Evolutionary conservation across 2,113 vertebrate genomes (phyloP), one percentile per base, ranked within the genome.

Genomic region (Origma solitaria): DNA sequence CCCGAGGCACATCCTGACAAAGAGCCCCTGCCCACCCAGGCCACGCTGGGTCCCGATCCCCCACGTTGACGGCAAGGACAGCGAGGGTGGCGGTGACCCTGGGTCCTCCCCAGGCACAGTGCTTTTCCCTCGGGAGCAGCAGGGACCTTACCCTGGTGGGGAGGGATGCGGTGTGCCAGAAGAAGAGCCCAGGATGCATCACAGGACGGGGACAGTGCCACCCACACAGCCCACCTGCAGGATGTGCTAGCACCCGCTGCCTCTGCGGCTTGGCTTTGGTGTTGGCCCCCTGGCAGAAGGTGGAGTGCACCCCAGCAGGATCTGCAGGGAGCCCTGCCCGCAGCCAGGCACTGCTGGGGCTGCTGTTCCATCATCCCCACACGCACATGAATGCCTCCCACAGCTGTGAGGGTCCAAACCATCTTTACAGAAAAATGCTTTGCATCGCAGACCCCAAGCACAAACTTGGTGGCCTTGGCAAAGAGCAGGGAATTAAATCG

Each of bases 1-100:
- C 90, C 85, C 20, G 9, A 92, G 90, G 92, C 94, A 77, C 79
- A 93, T 89, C 95, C 92, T 94, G 88, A 92, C 82, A 88, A 69
- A 76, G 71, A 93, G 71, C 82, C 86, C 66, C 71, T 95, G 94
- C 96, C 88, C 90, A 90, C 90, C 90, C 90, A 38, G 78, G 61
- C 79, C 90, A 71, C 0, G 4, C 88, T 17, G 70, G 50, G 87
- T 25, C 86, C 47, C 0, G 57, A 58, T 82, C 90, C 79, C 90
- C 94, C 92, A 90, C n/a, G 10, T 60, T 2, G 85, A 56, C 0
- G 4, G 69, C 89, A 24, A 89, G 37, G 42, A 75, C 62, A 49
- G 58, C 0, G 1, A 82, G 78, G 66, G 49, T 49, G 70, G 62
- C 40, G 35, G 37, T 1, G 4, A 28, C 24, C 13, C 31, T 28